Base-by-base conservation (phyloP, 2,888 invertebrate genomes). In the Dusona sp. region DNA sequence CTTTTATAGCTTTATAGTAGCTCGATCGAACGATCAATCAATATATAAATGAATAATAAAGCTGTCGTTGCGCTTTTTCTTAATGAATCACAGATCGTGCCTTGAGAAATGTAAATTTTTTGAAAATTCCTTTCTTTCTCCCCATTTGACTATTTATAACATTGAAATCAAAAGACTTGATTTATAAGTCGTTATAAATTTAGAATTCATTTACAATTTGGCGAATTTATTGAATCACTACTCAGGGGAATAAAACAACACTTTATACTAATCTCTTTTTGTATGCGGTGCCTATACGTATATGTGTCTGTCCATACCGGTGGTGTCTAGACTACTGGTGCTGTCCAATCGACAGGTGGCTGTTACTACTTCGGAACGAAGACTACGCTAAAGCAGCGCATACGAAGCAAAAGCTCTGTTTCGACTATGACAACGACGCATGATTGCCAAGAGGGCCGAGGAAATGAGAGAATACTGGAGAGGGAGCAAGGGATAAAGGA, bases 261-360 rank as follows among this genome's bases (percentile, higher is more conserved):
- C 85, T 83, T n/a, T n/a, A 64, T 36, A 68, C 67, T 80, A 75
- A 85, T 70, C 25, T 68, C 22, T 73, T 77, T 83, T 77, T 22
- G 48, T 80, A 74, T 79, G 82, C 45, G 67, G 22, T n/a, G 16
- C 2, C n/a, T 51, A 48, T 48, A 36, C 2, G 13, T 54, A 3
- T 22, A 8, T 54, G 67, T 11, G 45, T 48, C 36, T 54, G 54
- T 4, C 85, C 84, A 81, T 78, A 80, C 84, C 81, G 81, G 85
- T 83, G 77, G 86, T 79, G 86, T 75, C 88, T 85, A 86, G 85
- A 84, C 87, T 77, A 83, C 86, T 86, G 87, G 83, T 36, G 57
- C 64, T 48, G 72, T 79, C 82, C 87, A 85, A 89, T 88, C 89
- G 89, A 89, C 89, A 89, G 89, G 89, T 89, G 89, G 88, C 89